Evolutionary conservation across 2,888 invertebrate species (phyloP), one percentile per base, ranked within the genome.

Genomic region (Chrysodeixis includens): DNA sequence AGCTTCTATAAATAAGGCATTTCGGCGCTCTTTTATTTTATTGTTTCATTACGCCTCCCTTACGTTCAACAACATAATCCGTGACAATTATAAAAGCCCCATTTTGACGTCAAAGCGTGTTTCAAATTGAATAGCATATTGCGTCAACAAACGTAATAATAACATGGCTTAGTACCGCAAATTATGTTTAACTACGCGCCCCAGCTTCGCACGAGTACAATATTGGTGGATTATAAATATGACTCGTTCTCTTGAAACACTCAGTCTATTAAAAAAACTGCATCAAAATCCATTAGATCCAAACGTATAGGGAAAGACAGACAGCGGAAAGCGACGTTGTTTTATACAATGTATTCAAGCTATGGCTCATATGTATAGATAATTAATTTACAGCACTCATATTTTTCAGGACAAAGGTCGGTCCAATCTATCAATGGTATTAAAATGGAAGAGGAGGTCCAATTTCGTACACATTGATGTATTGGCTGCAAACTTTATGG

Each of bases 1-100:
- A 52, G 52, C 14, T 22, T 14, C 9, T n/a, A 44, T 32, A 69
- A 53, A 32, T 30, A 63, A 22, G 40, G 51, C 65, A 76, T 71
- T 55, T 55, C 57, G 60, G 57, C 8, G 8, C 46, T 18, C 18
- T 49, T 32, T 22, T 20, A 65, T 66, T 59, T 51, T 63, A 76
- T 72, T 76, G 44, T 66, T 72, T 56, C 58, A 66, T 53, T 62
- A 74, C 60, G 66, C 26, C 30, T 7, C 72, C 57, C 61, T 71
- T 65, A 65, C 54, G 32, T 60, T 54, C 44, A 63, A 58, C 49
- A 67, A 73, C 46, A 52, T 26, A 63, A 62, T 56, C 52, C 59
- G 32, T 49, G 53, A 56, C 46, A 67, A 58, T 60, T 67, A 67
- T 67, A 55, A 74, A 67, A 63, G 69, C 60, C 55, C 56, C 40